Conservation (phyloP, 2,888 invertebrate genomes). For the Vannuccia rotundouncinata region DNA sequence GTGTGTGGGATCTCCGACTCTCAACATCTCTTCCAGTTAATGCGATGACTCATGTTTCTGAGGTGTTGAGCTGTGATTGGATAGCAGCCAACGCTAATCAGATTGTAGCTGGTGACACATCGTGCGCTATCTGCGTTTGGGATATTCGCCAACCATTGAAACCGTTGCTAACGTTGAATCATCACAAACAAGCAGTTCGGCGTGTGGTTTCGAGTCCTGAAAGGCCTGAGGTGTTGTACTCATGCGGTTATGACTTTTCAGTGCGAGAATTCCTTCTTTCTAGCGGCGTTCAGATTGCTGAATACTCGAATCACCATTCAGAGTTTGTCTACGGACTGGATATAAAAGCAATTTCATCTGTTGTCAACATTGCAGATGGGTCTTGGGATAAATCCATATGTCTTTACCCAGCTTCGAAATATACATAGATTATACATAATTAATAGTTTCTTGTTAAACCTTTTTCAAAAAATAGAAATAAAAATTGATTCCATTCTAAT, state of each 20-base stretch:
- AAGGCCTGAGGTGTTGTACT: not conserved
- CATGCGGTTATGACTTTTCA: not conserved
- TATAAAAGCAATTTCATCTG: not conserved
- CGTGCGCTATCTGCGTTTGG: not conserved
- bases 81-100: not conserved
- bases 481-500: too few relatives aligned
- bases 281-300: not conserved
- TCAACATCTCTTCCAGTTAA: not conserved
- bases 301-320: not conserved
- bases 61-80: conserved; percentile 4
- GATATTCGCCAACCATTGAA: not conserved
- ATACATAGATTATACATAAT: too few relatives aligned
- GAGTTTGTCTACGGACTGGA: conserved; percentile 6
- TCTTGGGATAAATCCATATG: not conserved
- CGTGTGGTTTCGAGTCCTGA: not conserved
- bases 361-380: not conserved
- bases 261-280: not conserved
- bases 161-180: not conserved
- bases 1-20: not conserved
- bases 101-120: not conserved
- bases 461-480: too few relatives aligned
- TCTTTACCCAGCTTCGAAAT: not conserved
- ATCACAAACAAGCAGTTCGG: not conserved
- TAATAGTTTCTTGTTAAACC: too few relatives aligned
- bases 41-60: not conserved